phyloP scores from a whole-genome alignment of 2,888 invertebrate genomes.

The Acanthosepion esculentum region DNA sequence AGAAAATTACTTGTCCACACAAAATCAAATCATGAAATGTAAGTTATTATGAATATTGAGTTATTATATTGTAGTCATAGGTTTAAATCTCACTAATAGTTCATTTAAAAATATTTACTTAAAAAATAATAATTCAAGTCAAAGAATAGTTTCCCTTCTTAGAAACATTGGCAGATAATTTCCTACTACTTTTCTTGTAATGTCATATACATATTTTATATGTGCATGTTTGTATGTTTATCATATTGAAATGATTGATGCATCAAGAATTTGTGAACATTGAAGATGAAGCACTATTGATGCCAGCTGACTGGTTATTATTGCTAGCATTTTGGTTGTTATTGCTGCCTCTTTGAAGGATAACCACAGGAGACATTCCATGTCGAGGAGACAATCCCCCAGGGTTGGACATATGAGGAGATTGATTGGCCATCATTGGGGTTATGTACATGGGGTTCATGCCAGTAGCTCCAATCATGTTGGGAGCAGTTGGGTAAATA shows the following conservation, averaged over 20 bases:
- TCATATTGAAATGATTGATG: not conserved
- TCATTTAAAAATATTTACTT: no score
- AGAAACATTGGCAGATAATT: no score
- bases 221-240: not conserved
- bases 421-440: slow-evolving; percentile 50
- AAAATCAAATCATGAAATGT: not conserved
- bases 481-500: not conserved
- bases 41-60: not conserved
- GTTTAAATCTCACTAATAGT: no score
- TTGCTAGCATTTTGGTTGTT: slow-evolving; percentile 37
- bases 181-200: no score
- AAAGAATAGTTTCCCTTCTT: no score
- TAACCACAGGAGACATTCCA: slow-evolving; percentile 62
- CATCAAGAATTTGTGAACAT: slow-evolving; percentile 33
- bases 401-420: slow-evolving; percentile 49
- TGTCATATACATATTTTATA: not conserved
- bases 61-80: not conserved
- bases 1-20: not conserved
- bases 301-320: not conserved
- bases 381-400: slow-evolving; percentile 56
- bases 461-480: slow-evolving; percentile 48
- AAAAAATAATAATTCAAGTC: no score
- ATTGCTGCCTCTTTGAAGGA: slow-evolving; percentile 60
- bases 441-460: slow-evolving; percentile 55
- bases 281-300: slow-evolving; percentile 20